These are phyloP conservation scores for Pygoscelis antarcticus DNA, from an alignment of 2,113 vertebrate genomes.

Conservation along the genomic window DNA sequence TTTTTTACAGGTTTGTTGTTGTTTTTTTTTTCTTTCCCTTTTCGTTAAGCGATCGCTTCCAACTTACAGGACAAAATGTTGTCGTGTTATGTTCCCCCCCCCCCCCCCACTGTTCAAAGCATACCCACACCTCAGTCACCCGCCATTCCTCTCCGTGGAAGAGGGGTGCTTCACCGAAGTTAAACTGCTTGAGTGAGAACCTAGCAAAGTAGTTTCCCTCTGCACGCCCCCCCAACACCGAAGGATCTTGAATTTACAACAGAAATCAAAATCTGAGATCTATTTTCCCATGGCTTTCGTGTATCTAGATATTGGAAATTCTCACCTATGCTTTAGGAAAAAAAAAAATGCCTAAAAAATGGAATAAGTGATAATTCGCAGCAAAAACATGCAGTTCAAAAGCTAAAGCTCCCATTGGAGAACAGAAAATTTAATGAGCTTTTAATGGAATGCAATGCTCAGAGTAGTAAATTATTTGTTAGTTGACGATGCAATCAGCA, in stretches of 20 bases:
- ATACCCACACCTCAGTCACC: background rate
- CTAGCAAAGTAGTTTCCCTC: background rate
- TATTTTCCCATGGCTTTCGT: background rate
- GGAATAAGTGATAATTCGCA: conserved; percentile 71
- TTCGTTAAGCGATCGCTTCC: background rate
- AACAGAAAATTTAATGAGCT: conserved; percentile 86
- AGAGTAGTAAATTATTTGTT: conserved; percentile 89
- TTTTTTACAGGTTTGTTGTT: background rate
- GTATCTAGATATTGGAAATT: conserved; percentile 27
- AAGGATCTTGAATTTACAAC: background rate
- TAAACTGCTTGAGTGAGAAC: background rate
- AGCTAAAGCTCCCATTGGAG: conserved; percentile 82
- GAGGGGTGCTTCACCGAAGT: background rate
- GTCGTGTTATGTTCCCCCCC: no score
- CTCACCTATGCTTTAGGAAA: background rate
- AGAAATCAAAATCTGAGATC: background rate
- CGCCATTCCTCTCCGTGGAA: background rate
- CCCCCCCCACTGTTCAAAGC: background rate
- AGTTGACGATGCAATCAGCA: conserved; percentile 85
- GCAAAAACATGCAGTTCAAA: conserved; percentile 74
- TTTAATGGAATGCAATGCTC: conserved; percentile 85
- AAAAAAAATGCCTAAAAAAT: background rate
- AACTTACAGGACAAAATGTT: background rate
- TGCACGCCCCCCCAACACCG: background rate
- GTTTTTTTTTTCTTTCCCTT: background rate